Evolutionary conservation across 2,888 invertebrate genomes (phyloP), one percentile per base, ranked within the genome.

Genomic region (Lasioglossum vierecki): DNA sequence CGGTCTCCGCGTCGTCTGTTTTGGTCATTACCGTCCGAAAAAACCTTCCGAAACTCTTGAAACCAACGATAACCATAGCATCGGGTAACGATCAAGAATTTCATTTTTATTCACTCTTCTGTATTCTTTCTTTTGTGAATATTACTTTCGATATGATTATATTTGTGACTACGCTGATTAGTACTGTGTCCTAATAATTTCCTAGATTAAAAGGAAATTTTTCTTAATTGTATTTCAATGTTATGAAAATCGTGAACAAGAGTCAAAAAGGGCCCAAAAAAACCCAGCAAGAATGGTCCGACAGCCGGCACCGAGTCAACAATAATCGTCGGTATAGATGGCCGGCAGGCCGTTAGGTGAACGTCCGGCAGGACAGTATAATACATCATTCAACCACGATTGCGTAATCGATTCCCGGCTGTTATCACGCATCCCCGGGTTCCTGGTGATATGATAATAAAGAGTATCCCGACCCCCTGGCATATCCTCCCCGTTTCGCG

Each of bases 371-470:
- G 41, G 39, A 49, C 41, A 44, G 66, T 70, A 70, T 70, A 8
- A 9, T 49, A 35, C 73, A 53, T 73, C 73, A 22, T 73, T 73
- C 60, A 35, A 74, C 77, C n/a, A 22, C 30, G 46, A 75, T 75
- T 81, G 73, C 77, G 77, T 84, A 81, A 84, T 84, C 53, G 74
- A 39, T 77, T 49, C 26, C 22, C 60, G 30, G 60, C 39, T 26
- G 35, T 75, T 53, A n/a, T 75, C 49, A 35, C 63, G 53, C 18
- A 35, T 63, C 66, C 53, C 49, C 41, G 30, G n/a, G 15, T 60
- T 70, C 63, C 44, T 35, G 79, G 44, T 35, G 75, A 77, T 72
- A 84, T 46, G 53, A 79, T 82, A 79, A 84, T 79, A 79, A 78
- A 78, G 66, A 70, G 60, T 79, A 68, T 41, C 75, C 30, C 46